Percentiles rank a stretch among this genome's conserved stretches.
Conservation (phyloP, 1,140 invertebrate genomes). For the Lethrus apterus region DNA sequence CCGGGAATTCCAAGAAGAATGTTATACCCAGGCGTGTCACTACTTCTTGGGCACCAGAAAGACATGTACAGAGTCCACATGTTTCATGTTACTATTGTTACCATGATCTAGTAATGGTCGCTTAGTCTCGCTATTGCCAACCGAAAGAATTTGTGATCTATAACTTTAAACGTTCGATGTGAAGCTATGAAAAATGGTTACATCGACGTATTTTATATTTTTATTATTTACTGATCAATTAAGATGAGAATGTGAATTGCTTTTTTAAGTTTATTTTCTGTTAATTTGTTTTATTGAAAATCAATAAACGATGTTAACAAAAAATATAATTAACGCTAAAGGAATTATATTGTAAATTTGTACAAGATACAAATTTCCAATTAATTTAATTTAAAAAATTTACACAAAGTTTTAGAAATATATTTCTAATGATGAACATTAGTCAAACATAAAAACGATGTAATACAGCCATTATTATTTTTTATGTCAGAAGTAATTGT, state of each 20-base stretch:
- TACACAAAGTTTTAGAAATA: no score
- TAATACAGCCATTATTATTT: no score
- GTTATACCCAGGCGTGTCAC: constrained; percentile 6
- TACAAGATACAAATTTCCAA: no score
- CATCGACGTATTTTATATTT: constrained; percentile 8
- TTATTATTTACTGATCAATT: not conserved
- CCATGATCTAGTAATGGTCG: constrained; percentile 17
- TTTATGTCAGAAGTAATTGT: no score
- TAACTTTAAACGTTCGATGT: not conserved
- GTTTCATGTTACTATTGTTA: constrained; percentile 15
- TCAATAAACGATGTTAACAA: no score
- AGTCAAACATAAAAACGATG: no score
- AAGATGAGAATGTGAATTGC: constrained; percentile 7
- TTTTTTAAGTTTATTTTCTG: no score
- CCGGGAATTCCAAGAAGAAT: constrained; percentile 26
- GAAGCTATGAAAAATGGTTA: constrained; percentile 9
- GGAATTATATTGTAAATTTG: no score
- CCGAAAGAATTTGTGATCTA: constrained; percentile 11
- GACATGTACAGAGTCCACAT: constrained; percentile 1
- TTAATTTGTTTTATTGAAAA: no score
- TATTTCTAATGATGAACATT: no score
- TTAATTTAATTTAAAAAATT: no score
- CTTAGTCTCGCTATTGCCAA: not conserved
- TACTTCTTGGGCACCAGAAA: not conserved
- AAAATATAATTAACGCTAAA: no score